Evolutionary conservation across 2,113 vertebrate genomes (phyloP), one percentile per base, ranked within the genome.

Genomic region (Raja brachyura): DNA sequence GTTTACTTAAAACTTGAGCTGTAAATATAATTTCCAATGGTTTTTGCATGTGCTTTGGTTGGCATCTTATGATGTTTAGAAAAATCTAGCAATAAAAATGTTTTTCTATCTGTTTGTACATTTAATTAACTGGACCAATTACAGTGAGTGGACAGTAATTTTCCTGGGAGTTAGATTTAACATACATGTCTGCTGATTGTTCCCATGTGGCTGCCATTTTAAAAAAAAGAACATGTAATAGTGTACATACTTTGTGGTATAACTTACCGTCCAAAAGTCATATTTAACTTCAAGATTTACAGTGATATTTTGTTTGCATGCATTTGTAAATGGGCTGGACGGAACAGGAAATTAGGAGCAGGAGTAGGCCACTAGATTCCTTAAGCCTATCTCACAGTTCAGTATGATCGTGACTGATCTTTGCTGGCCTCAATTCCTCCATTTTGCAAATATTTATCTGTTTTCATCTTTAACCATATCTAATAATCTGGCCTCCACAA

Each of bases 21-120:
- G 94, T 93, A 86, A 86, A 70, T 93, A 93, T 93, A 93, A 90
- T 93, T 93, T 93, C 93, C 93, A 93, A 59, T 88, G 93, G 33
- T 25, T 18, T 1, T 54, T 92, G 59, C n/a, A 33, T 18, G 28
- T 63, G 54, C 63, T 63, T 88, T 63, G 18, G 88, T 68, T 90
- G 88, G 39, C 88, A 14, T 70, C 88, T 22, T 68, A 20, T 33
- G 70, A 90, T n/a, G 54, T 85, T 66, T 63, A 14, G n/a, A 63
- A 90, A 66, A 70, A 68, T 70, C 63, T 90, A 39, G 20, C 33
- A 68, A 33, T 73, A 92, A 73, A 73, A 25, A 22, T 73, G 56
- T 70, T 59, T 18, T 85, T 48, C 90, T 90, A 90, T 28, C 66
- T 70, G 16, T 33, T 73, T 73, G 33, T 39, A 48, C 31, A 73